These are phyloP conservation scores for Heliothis virescens DNA, from an alignment of 1,140 invertebrate genomes.

Conservation along the genomic window DNA sequence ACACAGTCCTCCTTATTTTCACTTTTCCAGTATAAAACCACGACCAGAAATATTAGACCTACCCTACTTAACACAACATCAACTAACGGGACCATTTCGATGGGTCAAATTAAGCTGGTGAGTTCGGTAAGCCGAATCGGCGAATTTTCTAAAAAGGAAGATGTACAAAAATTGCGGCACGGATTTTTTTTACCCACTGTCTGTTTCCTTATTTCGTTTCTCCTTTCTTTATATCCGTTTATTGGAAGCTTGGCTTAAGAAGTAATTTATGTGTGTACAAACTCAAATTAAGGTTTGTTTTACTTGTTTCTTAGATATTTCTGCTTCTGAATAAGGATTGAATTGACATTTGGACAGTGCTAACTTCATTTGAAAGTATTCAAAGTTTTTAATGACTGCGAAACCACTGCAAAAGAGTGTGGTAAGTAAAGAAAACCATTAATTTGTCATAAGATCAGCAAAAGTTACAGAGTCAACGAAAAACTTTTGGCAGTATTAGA, in stretches of 20 bases:
- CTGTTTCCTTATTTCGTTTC: slow-evolving; percentile 79
- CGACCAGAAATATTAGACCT: slow-evolving; percentile 56
- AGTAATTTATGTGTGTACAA: slow-evolving; percentile 74
- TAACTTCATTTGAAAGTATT: too few relatives aligned
- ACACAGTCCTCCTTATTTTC: slow-evolving; percentile 74
- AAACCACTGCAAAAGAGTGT: too few relatives aligned
- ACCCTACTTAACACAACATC: slow-evolving; percentile 43
- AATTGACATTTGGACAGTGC: background rate
- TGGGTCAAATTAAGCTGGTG: slow-evolving; percentile 60
- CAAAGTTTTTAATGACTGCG: too few relatives aligned
- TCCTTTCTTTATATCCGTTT: slow-evolving; percentile 72
- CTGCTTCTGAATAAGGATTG: slow-evolving; percentile 23
- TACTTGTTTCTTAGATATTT: slow-evolving; percentile 62
- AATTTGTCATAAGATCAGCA: too few relatives aligned
- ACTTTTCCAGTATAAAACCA: slow-evolving; percentile 71
- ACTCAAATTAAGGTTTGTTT: slow-evolving; percentile 60
- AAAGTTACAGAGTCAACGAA: too few relatives aligned
- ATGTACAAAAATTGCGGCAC: slow-evolving; percentile 72
- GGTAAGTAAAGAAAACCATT: too few relatives aligned
- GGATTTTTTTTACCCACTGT: slow-evolving; percentile 65
- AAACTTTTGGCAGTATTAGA: too few relatives aligned
- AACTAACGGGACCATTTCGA: slow-evolving; percentile 13
- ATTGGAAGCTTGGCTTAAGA: slow-evolving; percentile 72
- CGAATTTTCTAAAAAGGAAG: slow-evolving; percentile 63
- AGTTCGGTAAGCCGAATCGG: slow-evolving; percentile 60